These are phyloP conservation scores for Paralinhomoeus sp. DNA, from an alignment of 2,888 invertebrate species.

Conservation along the genomic window DNA sequence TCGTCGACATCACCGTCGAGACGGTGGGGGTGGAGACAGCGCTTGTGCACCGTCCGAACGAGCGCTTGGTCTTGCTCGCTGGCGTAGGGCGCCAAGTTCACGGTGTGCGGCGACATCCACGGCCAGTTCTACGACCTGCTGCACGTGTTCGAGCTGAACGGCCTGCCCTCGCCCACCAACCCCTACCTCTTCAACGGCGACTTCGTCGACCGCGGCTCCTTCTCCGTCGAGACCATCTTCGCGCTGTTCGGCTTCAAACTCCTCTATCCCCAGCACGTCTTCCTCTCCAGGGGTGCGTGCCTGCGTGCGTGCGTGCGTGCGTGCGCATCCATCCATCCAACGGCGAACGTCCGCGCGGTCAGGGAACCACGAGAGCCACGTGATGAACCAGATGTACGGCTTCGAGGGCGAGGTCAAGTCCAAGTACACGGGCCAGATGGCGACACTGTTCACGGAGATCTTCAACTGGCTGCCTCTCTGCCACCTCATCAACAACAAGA, in stretches of 20 bases:
- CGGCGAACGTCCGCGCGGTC: slow-evolving; percentile 9
- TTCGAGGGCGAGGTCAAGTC: slow-evolving; percentile 93
- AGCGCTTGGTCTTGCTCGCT: too few species aligned
- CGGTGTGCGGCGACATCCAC: slow-evolving; percentile 94
- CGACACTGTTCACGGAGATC: slow-evolving; percentile 88
- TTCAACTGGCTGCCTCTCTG: slow-evolving; percentile 90
- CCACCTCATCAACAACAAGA: slow-evolving; percentile 67
- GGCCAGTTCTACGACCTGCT: slow-evolving; percentile 94
- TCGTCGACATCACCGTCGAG: slow-evolving; percentile 71
- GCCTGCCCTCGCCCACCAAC: slow-evolving; percentile 75
- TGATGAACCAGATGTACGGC: slow-evolving; percentile 99
- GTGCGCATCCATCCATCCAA: too few species aligned
- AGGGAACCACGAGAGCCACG: slow-evolving; percentile 95
- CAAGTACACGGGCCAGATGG: slow-evolving; percentile 77
- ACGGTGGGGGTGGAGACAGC: too few species aligned
- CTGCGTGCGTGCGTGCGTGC: too few species aligned
- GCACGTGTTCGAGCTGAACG: slow-evolving; percentile 89
- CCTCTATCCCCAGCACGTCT: slow-evolving; percentile 82
- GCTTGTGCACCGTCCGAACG: too few species aligned
- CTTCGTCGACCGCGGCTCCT: slow-evolving; percentile 95
- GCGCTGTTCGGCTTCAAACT: slow-evolving; percentile 86
- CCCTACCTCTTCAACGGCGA: slow-evolving; percentile 98
- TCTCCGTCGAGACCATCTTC: slow-evolving; percentile 96
- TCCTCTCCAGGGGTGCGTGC: slow-evolving; percentile 86
- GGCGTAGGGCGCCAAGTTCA: slow-evolving; percentile 70